These are phyloP conservation scores for Trachythela sp. DNA, from an alignment of 64 coral and sea anemone genomes.

Conservation along the genomic window DNA sequence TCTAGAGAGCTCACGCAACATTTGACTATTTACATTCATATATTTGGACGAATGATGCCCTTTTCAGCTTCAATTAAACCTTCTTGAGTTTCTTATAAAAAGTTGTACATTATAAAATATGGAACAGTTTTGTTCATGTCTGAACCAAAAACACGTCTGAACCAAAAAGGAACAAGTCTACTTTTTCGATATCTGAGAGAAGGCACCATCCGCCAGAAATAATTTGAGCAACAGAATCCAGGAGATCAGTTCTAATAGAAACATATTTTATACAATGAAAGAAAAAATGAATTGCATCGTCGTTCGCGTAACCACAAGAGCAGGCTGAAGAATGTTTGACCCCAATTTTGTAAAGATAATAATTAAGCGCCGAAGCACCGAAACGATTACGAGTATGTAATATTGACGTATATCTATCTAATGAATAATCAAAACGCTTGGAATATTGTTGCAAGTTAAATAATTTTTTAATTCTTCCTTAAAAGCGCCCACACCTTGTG, in stretches of 20 bases:
- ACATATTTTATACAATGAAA: slow-evolving; percentile 46
- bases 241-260: neutral
- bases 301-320: slow-evolving; percentile 28
- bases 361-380: slow-evolving; percentile 38
- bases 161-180: slow-evolving; percentile 43
- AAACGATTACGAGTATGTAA: slow-evolving; percentile 30
- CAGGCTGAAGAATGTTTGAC: slow-evolving; percentile 32
- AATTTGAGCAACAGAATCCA: slow-evolving; percentile 45
- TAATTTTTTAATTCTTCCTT: no score
- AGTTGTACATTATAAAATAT: slow-evolving; percentile 19
- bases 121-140: slow-evolving; percentile 23
- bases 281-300: slow-evolving; percentile 41
- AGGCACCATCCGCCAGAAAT: slow-evolving; percentile 10
- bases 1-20: slow-evolving; percentile 5
- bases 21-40: neutral
- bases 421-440: slow-evolving; percentile 20
- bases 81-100: slow-evolving; percentile 29
- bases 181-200: slow-evolving; percentile 45
- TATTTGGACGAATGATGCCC: neutral
- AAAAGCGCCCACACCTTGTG: no score
- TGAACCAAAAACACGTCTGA: slow-evolving; percentile 1
- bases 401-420: slow-evolving; percentile 39
- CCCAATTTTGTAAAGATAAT: slow-evolving; percentile 36
- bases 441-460: neutral
- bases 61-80: slow-evolving; percentile 26